These are phyloP conservation scores for Platygyra sinensis DNA, from an alignment of 64 coral and sea anemone genomes.

Conservation along the genomic window DNA sequence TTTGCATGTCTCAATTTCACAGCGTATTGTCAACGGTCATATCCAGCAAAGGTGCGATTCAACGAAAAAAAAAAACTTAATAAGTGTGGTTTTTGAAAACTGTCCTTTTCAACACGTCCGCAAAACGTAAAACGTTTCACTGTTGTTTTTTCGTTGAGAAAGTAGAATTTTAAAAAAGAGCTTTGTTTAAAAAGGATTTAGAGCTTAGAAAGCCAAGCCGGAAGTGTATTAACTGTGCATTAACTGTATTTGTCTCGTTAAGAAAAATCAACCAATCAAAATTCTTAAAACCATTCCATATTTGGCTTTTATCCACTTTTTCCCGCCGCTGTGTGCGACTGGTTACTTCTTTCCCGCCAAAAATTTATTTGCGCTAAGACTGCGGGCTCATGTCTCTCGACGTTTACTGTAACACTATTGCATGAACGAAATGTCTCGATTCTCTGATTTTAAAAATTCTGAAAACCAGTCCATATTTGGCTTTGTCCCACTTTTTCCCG, in stretches of 20 bases:
- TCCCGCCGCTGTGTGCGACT: not conserved
- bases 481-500: not conserved
- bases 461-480: not conserved
- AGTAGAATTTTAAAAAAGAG: not conserved
- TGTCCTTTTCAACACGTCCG: not conserved
- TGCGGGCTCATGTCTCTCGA: not conserved
- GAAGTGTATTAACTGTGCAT: too few species aligned
- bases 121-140: not conserved
- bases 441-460: too few species aligned
- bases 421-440: not conserved
- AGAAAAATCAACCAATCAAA: not conserved
- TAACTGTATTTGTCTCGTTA: too few species aligned
- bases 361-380: not conserved
- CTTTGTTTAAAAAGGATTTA: not conserved
- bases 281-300: not conserved
- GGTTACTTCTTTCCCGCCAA: constrained; percentile 8
- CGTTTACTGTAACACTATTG: too few species aligned
- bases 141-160: not conserved
- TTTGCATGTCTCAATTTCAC: constrained; percentile 26
- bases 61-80: not conserved
- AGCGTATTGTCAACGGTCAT: not conserved
- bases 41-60: not conserved
- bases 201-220: too few species aligned
- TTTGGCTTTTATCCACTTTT: not conserved
- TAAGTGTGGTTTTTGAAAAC: not conserved